These are phyloP conservation scores for Idaea dimidiata DNA, from an alignment of 2,888 invertebrate species.

Conservation along the genomic window DNA sequence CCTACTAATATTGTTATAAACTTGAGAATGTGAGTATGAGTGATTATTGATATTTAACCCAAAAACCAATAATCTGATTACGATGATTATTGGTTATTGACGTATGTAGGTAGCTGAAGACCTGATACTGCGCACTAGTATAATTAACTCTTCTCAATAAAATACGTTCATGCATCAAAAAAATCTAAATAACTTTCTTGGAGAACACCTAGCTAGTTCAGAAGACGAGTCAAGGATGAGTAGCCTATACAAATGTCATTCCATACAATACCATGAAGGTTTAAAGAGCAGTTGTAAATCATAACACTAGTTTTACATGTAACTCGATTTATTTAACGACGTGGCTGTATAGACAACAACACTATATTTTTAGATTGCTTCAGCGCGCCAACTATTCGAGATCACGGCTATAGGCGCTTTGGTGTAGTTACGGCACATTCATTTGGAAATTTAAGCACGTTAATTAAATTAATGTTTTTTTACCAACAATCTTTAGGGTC, in stretches of 20 bases:
- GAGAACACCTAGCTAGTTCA: neutral
- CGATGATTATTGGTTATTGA: too few relatives aligned
- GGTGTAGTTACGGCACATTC: neutral
- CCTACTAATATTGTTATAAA: too few relatives aligned
- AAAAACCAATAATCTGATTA: too few relatives aligned
- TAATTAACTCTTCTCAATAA: too few relatives aligned
- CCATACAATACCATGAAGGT: neutral
- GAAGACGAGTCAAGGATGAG: neutral
- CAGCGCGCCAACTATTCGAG: constrained; percentile 44
- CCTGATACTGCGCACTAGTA: too few relatives aligned
- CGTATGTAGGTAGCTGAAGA: too few relatives aligned
- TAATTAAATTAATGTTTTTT: neutral
- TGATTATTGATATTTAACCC: too few relatives aligned
- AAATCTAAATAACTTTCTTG: neutral
- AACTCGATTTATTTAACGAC: constrained; percentile 32
- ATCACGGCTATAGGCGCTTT: constrained; percentile 36
- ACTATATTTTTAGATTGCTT: constrained; percentile 34
- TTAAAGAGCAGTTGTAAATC: constrained; percentile 22
- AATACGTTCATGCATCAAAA: too few relatives aligned
- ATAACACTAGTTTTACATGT: constrained; percentile 25
- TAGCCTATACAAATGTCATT: neutral
- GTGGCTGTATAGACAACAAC: constrained; percentile 33
- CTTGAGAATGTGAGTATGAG: too few relatives aligned
- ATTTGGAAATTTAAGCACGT: neutral
- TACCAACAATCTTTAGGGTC: too few relatives aligned